Conservation (phyloP, 2,113 vertebrate genomes). For the Fukomys damarensis region DNA sequence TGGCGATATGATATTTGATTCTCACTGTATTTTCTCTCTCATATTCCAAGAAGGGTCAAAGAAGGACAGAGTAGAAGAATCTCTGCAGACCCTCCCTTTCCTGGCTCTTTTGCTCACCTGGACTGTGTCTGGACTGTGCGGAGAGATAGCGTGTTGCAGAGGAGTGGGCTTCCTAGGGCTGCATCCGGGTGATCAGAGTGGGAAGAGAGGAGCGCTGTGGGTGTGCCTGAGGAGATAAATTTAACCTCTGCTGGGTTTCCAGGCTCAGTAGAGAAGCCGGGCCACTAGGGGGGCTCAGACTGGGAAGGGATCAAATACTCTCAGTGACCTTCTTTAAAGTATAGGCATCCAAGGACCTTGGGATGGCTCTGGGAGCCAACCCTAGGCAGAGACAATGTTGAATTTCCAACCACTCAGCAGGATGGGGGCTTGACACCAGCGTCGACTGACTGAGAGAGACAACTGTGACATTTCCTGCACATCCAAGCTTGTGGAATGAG, state of each 20-base stretch:
- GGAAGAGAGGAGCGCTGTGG: fast-evolving
- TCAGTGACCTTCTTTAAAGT: neutral
- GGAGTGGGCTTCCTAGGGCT: neutral
- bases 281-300: neutral
- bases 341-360: neutral
- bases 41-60: neutral
- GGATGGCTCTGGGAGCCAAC: neutral
- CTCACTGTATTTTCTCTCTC: neutral
- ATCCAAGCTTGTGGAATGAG: neutral
- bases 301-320: neutral
- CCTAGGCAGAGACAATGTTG: neutral
- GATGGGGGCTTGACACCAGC: neutral
- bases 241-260: neutral
- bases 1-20: neutral
- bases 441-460: neutral
- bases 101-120: neutral
- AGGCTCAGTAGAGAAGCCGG: neutral
- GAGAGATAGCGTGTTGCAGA: neutral
- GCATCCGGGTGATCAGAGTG: neutral
- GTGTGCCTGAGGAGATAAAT: neutral
- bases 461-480: neutral
- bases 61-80: neutral
- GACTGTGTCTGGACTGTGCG: neutral
- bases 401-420: neutral
- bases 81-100: neutral